A percentile compares a stretch with the other conserved stretches of the same genome.
These are phyloP conservation scores for Pachypsylla venusta DNA, from an alignment of 1,140 invertebrate species.

Conservation along the genomic window DNA sequence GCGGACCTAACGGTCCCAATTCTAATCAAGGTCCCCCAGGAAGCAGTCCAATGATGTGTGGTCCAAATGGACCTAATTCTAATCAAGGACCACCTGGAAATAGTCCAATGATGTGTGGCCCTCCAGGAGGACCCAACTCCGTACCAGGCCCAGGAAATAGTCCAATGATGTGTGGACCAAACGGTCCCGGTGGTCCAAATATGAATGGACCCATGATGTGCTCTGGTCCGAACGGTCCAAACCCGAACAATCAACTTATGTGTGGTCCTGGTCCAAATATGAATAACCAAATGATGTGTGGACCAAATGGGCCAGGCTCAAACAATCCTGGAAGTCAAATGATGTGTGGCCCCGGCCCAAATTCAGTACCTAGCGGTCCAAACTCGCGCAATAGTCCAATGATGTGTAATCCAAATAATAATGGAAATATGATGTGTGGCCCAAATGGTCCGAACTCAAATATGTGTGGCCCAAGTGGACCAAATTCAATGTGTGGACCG, in stretches of 20 bases:
- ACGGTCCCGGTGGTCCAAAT: constrained; percentile 25
- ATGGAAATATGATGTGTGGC: constrained; percentile 18
- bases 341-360: constrained; percentile 21
- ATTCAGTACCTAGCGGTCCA: constrained; percentile 30
- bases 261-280: constrained; percentile 11
- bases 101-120: constrained; percentile 22
- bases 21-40: constrained; percentile 11
- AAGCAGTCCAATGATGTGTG: constrained; percentile 25
- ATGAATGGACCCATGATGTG: background rate
- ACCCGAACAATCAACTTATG: constrained; percentile 28
- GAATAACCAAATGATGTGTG: constrained; percentile 22
- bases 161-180: constrained; percentile 24
- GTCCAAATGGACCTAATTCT: constrained; percentile 21
- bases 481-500: constrained; percentile 12
- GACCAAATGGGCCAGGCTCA: background rate
- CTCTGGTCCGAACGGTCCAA: constrained; percentile 29
- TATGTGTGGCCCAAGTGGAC: constrained; percentile 18
- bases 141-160: constrained; percentile 16
- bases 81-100: constrained; percentile 13
- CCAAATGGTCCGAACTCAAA: constrained; percentile 31
- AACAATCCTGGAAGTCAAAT: constrained; percentile 11
- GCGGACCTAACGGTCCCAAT: constrained; percentile 15
- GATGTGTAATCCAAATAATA: constrained; percentile 24
- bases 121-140: constrained; percentile 8
- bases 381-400: constrained; percentile 20